Evolutionary conservation across 2,797 vertebrate species (phyloP).

Genomic region (Salmo trutta): DNA sequence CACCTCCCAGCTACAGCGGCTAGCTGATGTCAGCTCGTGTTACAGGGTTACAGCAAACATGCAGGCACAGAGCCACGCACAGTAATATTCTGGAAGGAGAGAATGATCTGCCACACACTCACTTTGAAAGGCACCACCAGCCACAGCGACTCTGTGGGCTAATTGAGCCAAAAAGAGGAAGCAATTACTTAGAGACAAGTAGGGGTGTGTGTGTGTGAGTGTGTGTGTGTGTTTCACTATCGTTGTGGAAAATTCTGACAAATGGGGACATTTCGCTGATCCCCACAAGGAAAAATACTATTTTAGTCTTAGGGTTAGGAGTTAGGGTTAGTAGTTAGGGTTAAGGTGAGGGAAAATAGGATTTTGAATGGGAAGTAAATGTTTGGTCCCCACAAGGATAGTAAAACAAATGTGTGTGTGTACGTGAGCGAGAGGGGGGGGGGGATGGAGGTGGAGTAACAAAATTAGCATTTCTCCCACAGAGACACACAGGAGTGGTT

Average conservation of each 20-base stretch:
- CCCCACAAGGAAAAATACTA: too few relatives aligned
- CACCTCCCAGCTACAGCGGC: not conserved
- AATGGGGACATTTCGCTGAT: too few relatives aligned
- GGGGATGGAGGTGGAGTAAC: not conserved
- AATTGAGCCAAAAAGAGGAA: not conserved
- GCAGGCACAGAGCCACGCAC: conserved; percentile 11
- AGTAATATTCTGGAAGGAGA: not conserved
- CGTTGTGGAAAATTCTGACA: too few relatives aligned
- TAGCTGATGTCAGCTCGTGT: not conserved
- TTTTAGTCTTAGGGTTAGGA: too few relatives aligned
- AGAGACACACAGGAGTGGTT: not conserved
- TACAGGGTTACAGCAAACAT: not conserved
- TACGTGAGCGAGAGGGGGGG: not conserved
- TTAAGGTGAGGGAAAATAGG: too few relatives aligned
- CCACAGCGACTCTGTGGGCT: not conserved
- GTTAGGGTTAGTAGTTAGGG: too few relatives aligned
- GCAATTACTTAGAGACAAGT: not conserved
- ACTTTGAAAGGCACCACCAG: not conserved
- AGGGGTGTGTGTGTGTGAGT: not conserved
- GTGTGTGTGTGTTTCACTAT: not conserved
- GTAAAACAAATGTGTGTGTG: too few relatives aligned
- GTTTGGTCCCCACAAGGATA: too few relatives aligned
- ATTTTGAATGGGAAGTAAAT: too few relatives aligned
- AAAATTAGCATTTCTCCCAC: not conserved
- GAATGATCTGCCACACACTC: not conserved